Evolutionary conservation across 2,113 vertebrate species (phyloP).

Genomic region (Meleagris gallopavo): DNA sequence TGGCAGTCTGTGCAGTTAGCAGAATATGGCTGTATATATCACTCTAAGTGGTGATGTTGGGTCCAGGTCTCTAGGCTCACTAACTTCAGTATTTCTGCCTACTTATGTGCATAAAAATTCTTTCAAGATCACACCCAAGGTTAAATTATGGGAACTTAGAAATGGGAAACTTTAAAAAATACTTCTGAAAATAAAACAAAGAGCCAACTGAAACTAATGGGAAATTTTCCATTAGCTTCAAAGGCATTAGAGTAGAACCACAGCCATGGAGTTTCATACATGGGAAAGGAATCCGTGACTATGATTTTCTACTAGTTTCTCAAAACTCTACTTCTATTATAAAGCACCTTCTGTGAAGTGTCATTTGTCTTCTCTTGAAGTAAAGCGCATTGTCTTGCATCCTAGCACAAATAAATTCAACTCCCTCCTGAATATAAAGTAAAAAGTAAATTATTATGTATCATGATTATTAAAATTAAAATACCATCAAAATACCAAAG

Average conservation of each 20-base stretch:
- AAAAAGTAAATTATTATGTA: neutral
- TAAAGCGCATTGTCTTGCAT: neutral
- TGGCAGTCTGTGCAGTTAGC: neutral
- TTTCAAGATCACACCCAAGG: conserved; percentile 7
- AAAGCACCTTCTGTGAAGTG: neutral
- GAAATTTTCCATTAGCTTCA: conserved; percentile 47
- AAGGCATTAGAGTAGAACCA: neutral
- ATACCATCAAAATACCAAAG: neutral
- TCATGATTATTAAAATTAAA: neutral
- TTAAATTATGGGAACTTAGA: conserved; percentile 21
- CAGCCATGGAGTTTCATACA: neutral
- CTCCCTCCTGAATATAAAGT: neutral
- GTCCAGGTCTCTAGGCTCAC: neutral
- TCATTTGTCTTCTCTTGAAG: neutral
- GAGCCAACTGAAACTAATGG: conserved; percentile 26
- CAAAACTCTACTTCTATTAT: neutral
- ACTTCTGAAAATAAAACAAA: conserved; percentile 38
- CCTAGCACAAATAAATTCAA: neutral
- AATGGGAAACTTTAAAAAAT: conserved; percentile 17
- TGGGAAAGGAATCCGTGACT: neutral
- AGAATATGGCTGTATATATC: neutral
- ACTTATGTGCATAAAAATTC: neutral
- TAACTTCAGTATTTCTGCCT: neutral
- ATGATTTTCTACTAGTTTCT: neutral
- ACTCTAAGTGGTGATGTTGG: neutral